Conservation (phyloP, 2,888 invertebrate genomes). For the Laspeyria flexula region DNA sequence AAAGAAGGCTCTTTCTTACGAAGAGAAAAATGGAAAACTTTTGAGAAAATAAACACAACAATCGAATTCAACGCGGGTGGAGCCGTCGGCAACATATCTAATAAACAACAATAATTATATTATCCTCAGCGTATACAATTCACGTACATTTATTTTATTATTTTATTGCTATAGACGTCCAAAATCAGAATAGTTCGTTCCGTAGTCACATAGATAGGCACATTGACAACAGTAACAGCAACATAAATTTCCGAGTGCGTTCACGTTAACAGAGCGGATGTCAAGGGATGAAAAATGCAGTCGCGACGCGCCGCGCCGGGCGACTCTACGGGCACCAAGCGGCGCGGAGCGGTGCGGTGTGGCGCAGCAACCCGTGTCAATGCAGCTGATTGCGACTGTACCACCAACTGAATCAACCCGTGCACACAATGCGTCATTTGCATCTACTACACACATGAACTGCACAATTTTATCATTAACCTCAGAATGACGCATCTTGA, state of each 20-base stretch:
- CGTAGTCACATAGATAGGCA: conserved; percentile 13
- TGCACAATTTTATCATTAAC: conserved; percentile 52
- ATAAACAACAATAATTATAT: no score
- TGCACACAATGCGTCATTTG: conserved; percentile 63
- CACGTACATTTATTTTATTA: background rate
- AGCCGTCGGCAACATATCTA: no score
- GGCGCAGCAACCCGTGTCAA: conserved; percentile 50
- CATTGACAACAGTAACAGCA: conserved; percentile 41
- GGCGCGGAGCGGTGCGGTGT: no score
- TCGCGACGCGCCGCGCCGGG: conserved; percentile 42
- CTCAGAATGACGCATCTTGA: conserved; percentile 46
- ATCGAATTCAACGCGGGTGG: no score
- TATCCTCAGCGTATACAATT: background rate
- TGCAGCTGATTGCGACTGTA: conserved; percentile 64
- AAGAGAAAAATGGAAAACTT: no score
- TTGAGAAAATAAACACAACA: no score
- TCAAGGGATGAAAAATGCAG: conserved; percentile 70
- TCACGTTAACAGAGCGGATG: conserved; percentile 62
- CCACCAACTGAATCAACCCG: conserved; percentile 55
- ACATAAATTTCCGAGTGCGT: conserved; percentile 60
- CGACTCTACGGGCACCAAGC: conserved; percentile 25
- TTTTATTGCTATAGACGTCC: conserved; percentile 3
- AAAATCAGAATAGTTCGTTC: conserved; percentile 14
- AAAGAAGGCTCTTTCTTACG: no score
- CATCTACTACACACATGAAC: conserved; percentile 49